Conservation (phyloP, 2,888 invertebrate species). For the Horisme vitalbata region DNA sequence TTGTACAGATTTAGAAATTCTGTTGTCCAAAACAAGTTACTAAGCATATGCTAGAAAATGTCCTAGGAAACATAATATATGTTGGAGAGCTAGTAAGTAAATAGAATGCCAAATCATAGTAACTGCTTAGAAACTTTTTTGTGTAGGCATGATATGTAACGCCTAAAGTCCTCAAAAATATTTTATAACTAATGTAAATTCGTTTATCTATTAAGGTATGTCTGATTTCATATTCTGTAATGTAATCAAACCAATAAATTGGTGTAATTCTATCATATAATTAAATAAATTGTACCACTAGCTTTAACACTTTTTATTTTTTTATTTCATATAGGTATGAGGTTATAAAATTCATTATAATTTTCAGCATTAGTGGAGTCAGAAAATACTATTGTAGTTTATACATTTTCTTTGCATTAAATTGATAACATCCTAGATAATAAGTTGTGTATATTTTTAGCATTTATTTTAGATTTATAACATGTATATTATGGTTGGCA, state of each 20-base stretch:
- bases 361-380: constrained; percentile 26
- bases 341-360: constrained; percentile 1
- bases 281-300: background rate
- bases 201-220: constrained; percentile 4
- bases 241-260: background rate
- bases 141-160: no score
- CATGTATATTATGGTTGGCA: constrained; percentile 60
- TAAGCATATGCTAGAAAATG: no score
- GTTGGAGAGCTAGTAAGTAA: no score
- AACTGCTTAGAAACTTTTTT: no score
- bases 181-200: background rate
- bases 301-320: background rate
- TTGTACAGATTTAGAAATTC: no score
- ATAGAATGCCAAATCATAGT: no score
- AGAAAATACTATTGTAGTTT: constrained; percentile 33
- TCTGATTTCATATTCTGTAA: constrained; percentile 5
- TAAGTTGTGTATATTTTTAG: constrained; percentile 60
- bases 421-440: constrained; percentile 36
- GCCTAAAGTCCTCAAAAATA: no score
- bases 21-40: no score
- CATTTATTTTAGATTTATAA: constrained; percentile 56
- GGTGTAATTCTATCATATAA: constrained; percentile 2
- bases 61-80: no score
- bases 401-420: constrained; percentile 46
- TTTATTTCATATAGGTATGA: background rate